Conservation (phyloP, 2,797 vertebrate genomes). For the Sebastolobus altivelis region DNA sequence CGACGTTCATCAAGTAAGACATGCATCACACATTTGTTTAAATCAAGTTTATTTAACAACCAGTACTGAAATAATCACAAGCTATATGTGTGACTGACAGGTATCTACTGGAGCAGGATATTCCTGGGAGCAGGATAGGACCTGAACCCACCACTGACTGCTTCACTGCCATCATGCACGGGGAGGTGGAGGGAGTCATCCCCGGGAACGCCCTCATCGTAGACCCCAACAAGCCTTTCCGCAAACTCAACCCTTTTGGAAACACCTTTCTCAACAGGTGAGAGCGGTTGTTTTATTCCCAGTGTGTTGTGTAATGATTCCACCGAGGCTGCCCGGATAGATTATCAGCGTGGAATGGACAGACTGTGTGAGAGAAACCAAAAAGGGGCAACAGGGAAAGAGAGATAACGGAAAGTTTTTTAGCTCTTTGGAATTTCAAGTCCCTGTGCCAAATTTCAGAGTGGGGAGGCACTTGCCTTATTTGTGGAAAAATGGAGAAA, state of each 20-base stretch:
- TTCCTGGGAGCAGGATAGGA: slow-evolving; percentile 93
- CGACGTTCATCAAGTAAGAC: slow-evolving; percentile 92
- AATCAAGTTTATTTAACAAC: not conserved
- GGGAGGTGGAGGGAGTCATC: slow-evolving; percentile 89
- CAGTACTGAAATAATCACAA: not conserved
- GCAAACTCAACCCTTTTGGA: slow-evolving; percentile 95
- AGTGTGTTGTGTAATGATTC: slow-evolving; percentile 7
- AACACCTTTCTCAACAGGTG: slow-evolving; percentile 97
- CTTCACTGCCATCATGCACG: slow-evolving; percentile 96
- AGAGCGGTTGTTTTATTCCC: slow-evolving; percentile 30
- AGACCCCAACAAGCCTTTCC: slow-evolving; percentile 95
- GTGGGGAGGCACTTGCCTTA: slow-evolving; percentile 80
- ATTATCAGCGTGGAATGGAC: slow-evolving; percentile 2
- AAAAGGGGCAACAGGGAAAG: slow-evolving; percentile 24
- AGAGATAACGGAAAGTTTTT: slow-evolving; percentile 70
- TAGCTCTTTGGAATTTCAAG: slow-evolving; percentile 82
- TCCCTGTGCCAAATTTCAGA: slow-evolving; percentile 81
- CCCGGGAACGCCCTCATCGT: slow-evolving; percentile 95
- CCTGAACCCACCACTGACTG: slow-evolving; percentile 96
- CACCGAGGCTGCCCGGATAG: not conserved
- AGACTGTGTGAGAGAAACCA: slow-evolving; percentile 13
- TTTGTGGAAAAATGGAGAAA: slow-evolving; percentile 86
- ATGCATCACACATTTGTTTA: not conserved
- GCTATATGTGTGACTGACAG: slow-evolving; percentile 61
- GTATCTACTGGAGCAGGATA: slow-evolving; percentile 94